Percentiles rank a stretch among this genome's conserved stretches.
Evolutionary conservation across 2,888 invertebrate species (phyloP).

Genomic region (Cheilosia impressa): DNA sequence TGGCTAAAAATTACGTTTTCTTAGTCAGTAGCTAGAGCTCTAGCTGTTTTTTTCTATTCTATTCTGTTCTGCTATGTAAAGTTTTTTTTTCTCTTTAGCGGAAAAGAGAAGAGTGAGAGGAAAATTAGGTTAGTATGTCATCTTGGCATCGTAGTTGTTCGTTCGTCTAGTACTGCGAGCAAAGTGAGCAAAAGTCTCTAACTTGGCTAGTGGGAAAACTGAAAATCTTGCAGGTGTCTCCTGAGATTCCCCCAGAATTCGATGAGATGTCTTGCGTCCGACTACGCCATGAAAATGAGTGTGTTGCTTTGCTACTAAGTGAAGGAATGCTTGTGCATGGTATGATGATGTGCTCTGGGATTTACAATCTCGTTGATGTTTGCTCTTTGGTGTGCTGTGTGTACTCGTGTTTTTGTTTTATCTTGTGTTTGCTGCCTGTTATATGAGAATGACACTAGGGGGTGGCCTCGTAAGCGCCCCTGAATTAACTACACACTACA

Average conservation of each 20-base stretch:
- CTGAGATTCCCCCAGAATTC: slow-evolving; percentile 26
- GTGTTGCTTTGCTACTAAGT: neutral
- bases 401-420: slow-evolving; percentile 62
- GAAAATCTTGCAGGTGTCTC: slow-evolving; percentile 68
- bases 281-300: neutral
- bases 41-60: slow-evolving; percentile 37
- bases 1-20: slow-evolving; percentile 37
- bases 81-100: slow-evolving; percentile 43
- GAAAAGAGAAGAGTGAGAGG: slow-evolving; percentile 58
- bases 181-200: slow-evolving; percentile 21
- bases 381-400: slow-evolving; percentile 5
- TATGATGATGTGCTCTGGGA: neutral
- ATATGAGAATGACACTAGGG: slow-evolving; percentile 31
- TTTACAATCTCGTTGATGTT: neutral
- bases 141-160: slow-evolving; percentile 66
- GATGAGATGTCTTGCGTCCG: neutral
- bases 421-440: slow-evolving; percentile 33
- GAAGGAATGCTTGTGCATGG: slow-evolving; percentile 3
- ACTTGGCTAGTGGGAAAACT: slow-evolving; percentile 38
- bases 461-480: slow-evolving; percentile 61
- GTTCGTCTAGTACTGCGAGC: slow-evolving; percentile 35
- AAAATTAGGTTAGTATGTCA: slow-evolving; percentile 74
- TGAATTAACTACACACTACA: slow-evolving; percentile 38
- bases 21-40: slow-evolving; percentile 36
- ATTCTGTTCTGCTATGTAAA: slow-evolving; percentile 31